These are phyloP conservation scores for Hestina assimilis DNA, from an alignment of 1,140 invertebrate species.

Conservation along the genomic window DNA sequence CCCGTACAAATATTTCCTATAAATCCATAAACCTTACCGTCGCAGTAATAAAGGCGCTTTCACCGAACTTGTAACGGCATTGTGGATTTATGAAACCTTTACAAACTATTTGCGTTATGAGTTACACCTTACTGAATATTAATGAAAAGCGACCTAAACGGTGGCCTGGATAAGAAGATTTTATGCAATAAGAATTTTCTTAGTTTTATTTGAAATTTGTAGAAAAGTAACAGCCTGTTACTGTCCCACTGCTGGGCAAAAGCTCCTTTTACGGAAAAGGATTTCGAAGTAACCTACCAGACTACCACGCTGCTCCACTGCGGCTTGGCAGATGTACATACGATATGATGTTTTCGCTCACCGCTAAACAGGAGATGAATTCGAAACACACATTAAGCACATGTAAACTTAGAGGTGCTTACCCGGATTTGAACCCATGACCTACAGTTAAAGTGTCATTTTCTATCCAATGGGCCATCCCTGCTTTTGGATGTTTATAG, in stretches of 20 bases:
- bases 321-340: too few relatives aligned
- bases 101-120: conserved; percentile 31
- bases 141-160: conserved; percentile 18
- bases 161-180: neutral
- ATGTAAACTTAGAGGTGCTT: too few relatives aligned
- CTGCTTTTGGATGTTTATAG: too few relatives aligned
- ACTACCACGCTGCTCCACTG: too few relatives aligned
- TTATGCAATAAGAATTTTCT: neutral
- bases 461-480: too few relatives aligned
- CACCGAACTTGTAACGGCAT: neutral
- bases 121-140: conserved; percentile 36
- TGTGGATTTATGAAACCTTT: conserved; percentile 18
- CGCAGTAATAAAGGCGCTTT: conserved; percentile 17
- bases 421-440: too few relatives aligned
- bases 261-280: too few relatives aligned
- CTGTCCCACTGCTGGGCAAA: too few relatives aligned
- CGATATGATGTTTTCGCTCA: neutral
- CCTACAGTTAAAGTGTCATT: too few relatives aligned
- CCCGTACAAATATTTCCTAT: conserved; percentile 26
- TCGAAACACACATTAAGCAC: too few relatives aligned
- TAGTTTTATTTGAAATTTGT: neutral
- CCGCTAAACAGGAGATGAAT: too few relatives aligned
- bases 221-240: too few relatives aligned
- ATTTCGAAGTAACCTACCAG: neutral
- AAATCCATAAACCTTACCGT: conserved; percentile 9